These are phyloP conservation scores for Thymelicus lineola DNA, from an alignment of 2,888 invertebrate genomes.

Conservation along the genomic window DNA sequence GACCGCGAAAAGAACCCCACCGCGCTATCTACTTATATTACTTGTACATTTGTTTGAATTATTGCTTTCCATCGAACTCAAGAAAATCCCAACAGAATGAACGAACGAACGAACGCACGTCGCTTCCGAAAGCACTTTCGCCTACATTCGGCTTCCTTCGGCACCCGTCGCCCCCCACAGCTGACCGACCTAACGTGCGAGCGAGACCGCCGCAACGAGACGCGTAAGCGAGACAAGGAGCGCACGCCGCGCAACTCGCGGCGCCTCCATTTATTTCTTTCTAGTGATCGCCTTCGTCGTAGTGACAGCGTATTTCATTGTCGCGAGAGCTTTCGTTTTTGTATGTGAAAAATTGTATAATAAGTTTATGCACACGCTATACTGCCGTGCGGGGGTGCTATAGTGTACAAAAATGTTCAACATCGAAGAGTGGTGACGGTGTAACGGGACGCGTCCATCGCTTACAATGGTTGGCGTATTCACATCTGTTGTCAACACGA, in stretches of 20 bases:
- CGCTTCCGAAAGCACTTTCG: conserved; percentile 79
- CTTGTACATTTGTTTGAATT: conserved; percentile 27
- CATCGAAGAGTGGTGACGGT: conserved; percentile 57
- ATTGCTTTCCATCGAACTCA: conserved; percentile 46
- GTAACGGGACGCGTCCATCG: conserved; percentile 51
- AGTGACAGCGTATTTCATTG: conserved; percentile 77
- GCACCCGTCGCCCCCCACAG: conserved; percentile 75
- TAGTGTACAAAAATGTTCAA: conserved; percentile 58
- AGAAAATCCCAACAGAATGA: conserved; percentile 51
- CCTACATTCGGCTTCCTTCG: conserved; percentile 72
- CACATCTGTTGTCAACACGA: conserved; percentile 79
- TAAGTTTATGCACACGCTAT: conserved; percentile 68
- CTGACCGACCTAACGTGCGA: conserved; percentile 73
- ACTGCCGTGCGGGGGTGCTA: conserved; percentile 55
- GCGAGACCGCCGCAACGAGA: conserved; percentile 54
- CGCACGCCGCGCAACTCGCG: conserved; percentile 68
- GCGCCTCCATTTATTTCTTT: conserved; percentile 80
- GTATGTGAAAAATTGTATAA: conserved; percentile 73
- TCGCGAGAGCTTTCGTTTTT: conserved; percentile 70
- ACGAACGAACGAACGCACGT: conserved; percentile 49
- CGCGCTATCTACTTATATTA: conserved; percentile 3
- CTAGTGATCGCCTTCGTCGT: conserved; percentile 74
- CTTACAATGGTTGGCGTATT: conserved; percentile 71
- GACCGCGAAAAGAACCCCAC: conserved; percentile 16
- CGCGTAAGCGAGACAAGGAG: conserved; percentile 50